A percentile compares a stretch with the other conserved stretches of the same genome.
These are phyloP conservation scores for Pangasius mekongensis DNA, from an alignment of 2,797 vertebrate species.

Conservation along the genomic window DNA sequence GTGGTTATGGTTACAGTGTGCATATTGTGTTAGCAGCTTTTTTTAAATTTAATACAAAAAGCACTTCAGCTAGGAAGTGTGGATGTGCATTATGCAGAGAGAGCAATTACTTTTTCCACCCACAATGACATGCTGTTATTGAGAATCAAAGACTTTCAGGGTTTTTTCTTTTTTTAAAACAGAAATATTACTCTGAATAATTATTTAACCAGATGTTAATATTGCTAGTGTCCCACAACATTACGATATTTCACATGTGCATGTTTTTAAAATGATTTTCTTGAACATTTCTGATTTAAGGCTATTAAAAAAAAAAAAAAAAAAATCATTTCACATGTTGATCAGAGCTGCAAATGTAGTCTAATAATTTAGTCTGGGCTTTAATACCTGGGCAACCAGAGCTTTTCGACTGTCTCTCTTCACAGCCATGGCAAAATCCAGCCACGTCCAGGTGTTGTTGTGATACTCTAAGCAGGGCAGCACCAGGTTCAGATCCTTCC, in stretches of 20 bases:
- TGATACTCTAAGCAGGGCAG: slow-evolving; percentile 97
- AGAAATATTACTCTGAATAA: not conserved
- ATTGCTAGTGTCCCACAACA: not conserved
- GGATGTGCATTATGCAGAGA: not conserved
- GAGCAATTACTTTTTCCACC: not conserved
- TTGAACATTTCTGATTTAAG: not conserved
- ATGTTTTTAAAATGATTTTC: not conserved
- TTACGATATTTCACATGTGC: not conserved
- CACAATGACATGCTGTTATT: not conserved
- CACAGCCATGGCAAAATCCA: slow-evolving; percentile 98
- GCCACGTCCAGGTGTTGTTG: slow-evolving; percentile 99
- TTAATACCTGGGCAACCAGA: slow-evolving; percentile 90
- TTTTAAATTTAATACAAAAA: not conserved
- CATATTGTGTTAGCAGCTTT: too few relatives aligned
- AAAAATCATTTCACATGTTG: not conserved
- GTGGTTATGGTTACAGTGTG: not conserved
- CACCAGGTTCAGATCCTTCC: slow-evolving; percentile 96
- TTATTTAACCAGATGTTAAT: not conserved
- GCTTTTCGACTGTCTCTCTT: slow-evolving; percentile 98
- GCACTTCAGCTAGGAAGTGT: not conserved
- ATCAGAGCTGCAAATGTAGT: not conserved
- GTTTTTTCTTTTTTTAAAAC: not conserved
- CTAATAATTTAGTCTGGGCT: not conserved
- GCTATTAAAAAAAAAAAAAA: not conserved
- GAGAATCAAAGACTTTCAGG: not conserved